Base-by-base conservation (phyloP, 2,888 invertebrate species). In the Labia minor region DNA sequence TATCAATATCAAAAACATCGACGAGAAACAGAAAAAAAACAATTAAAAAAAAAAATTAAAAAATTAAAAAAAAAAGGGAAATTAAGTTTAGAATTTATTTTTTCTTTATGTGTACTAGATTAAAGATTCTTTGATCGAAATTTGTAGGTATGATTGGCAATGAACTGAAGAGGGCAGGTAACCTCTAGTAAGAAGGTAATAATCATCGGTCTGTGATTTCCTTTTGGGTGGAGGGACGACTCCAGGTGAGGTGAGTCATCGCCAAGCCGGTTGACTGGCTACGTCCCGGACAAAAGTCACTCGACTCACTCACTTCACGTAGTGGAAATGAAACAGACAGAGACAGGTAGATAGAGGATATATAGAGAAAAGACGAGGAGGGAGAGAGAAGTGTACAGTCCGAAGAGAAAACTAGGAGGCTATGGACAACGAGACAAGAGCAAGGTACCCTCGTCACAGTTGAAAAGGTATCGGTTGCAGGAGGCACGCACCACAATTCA, bases 201-300 rank as follows among this genome's bases (percentile, higher is more conserved):
- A 16, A n/a, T 49, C 49, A 16, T 49, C 16, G n/a, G 14, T 14
- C 16, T 16, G 14, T 49, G n/a, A 11, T 49, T 49, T 49, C 49
- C 49, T 49, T 49, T 49, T 49, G 49, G 49, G 49, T 14, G 49
- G 49, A 49, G 14, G 49, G 49, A 16, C 14, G 49, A 16, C 49
- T 49, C 49, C 49, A 49, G 49, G 16, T 49, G 49, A 49, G 49
- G 49, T 49, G 49, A 49, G n/a, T 49, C 49, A 49, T 49, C 49
- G 49, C 16, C 49, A 49, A 16, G 49, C 49, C 14, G 49, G 14
- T 49, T 49, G 49, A 49, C 49, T 49, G 49, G 49, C 49, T 49
- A 3, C 49, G 49, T 4, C 14, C 2, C 49, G 49, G 14, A 4
- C 8, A 2, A 14, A 14, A 4, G 49, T 49, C 49, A 49, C n/a